These are phyloP conservation scores for Tapera naevia DNA, from an alignment of 2,797 vertebrate genomes.

Conservation along the genomic window DNA sequence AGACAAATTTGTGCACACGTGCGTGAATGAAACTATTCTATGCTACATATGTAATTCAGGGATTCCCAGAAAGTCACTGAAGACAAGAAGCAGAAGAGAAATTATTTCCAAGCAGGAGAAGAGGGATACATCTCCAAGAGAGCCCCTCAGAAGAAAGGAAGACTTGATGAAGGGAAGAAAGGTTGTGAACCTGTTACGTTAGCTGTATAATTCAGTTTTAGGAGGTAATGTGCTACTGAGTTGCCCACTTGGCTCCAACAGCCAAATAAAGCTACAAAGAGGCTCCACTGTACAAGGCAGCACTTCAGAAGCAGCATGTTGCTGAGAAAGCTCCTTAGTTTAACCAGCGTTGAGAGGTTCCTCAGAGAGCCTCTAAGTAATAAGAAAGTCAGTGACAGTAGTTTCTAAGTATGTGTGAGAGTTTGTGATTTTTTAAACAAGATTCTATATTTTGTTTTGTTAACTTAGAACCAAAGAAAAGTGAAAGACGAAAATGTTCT, in stretches of 20 bases:
- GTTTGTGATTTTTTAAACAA: background rate
- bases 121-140: background rate
- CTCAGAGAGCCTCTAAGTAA: background rate
- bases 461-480: background rate
- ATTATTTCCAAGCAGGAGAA: background rate
- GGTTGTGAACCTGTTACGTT: background rate
- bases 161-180: background rate
- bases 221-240: background rate
- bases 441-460: background rate
- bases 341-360: background rate
- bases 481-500: background rate
- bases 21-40: background rate
- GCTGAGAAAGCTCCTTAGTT: background rate
- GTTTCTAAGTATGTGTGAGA: background rate
- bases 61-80: background rate
- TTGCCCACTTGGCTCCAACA: background rate
- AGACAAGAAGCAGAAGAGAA: background rate
- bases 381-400: background rate
- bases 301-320: background rate
- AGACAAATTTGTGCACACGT: accelerated
- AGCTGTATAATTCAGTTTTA: background rate
- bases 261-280: background rate
- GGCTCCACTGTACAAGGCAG: background rate
- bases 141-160: background rate
- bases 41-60: background rate